Conservation (phyloP, 2,113 vertebrate species). For the Candoia aspera region DNA sequence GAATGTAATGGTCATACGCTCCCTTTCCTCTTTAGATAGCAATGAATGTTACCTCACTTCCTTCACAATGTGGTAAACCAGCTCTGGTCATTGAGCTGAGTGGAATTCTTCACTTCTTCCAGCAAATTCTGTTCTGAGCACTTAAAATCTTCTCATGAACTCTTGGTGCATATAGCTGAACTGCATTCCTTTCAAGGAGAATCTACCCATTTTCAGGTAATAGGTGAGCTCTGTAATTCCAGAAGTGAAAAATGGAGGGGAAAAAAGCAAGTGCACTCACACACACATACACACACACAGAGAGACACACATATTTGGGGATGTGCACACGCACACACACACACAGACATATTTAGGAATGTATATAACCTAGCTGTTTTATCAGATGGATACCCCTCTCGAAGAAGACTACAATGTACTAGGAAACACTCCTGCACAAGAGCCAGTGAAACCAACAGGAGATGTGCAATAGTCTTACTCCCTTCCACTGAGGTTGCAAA, state of each 20-base stretch:
- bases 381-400: background rate
- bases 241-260: background rate
- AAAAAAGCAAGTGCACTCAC: background rate
- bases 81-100: background rate
- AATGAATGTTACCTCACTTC: background rate
- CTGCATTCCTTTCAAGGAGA: background rate
- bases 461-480: background rate
- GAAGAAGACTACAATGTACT: background rate
- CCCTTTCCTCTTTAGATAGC: background rate
- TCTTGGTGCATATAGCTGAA: background rate
- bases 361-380: background rate
- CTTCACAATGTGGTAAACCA: background rate
- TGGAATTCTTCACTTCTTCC: background rate
- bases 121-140: background rate
- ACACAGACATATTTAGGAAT: background rate
- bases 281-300: background rate
- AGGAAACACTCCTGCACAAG: background rate
- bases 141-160: background rate
- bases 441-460: background rate
- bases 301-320: too few relatives aligned
- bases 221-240: background rate
- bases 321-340: background rate
- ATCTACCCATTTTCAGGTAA: background rate
- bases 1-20: background rate
- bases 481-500: background rate